phyloP scores from a whole-genome alignment of 2,797 vertebrate species.

The Sebastolobus altivelis region DNA sequence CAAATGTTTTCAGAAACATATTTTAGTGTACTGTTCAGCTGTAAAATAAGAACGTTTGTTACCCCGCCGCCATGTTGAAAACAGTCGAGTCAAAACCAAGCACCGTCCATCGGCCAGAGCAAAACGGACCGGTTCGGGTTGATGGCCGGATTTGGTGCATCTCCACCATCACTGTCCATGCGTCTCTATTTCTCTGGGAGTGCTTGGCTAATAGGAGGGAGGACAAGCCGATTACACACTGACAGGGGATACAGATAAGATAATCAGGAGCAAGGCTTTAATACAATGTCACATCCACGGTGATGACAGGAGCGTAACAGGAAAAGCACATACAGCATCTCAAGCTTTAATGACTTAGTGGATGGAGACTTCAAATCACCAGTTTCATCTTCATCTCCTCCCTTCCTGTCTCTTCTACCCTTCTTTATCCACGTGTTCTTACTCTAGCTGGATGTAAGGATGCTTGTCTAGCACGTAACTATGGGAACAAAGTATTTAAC shows the following conservation, averaged over 20 bases:
- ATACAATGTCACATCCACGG: constrained; percentile 36
- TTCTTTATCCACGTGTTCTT: background rate
- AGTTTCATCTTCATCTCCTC: constrained; percentile 15
- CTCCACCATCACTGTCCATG: background rate
- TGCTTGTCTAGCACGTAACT: constrained; percentile 12
- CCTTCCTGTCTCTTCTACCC: background rate
- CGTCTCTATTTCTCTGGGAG: constrained; percentile 3
- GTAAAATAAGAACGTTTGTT: too few species aligned
- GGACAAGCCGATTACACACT: constrained; percentile 37
- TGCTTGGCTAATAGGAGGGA: constrained; percentile 29
- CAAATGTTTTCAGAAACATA: too few species aligned
- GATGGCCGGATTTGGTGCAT: too few species aligned
- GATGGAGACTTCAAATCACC: constrained; percentile 25
- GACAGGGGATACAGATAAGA: constrained; percentile 36
- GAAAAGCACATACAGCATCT: constrained; percentile 1
- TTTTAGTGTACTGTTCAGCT: too few species aligned
- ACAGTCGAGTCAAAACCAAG: too few species aligned
- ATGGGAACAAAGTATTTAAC: constrained; percentile 49
- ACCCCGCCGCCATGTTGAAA: too few species aligned
- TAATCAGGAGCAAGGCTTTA: constrained; percentile 34
- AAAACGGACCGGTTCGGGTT: too few species aligned
- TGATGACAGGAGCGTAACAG: constrained; percentile 26
- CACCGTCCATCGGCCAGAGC: too few species aligned
- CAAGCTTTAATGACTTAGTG: background rate
- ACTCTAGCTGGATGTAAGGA: background rate